Evolutionary conservation across 1,140 invertebrate genomes (phyloP), one percentile per base, ranked within the genome.

Genomic region (Streblospio benedicti): DNA sequence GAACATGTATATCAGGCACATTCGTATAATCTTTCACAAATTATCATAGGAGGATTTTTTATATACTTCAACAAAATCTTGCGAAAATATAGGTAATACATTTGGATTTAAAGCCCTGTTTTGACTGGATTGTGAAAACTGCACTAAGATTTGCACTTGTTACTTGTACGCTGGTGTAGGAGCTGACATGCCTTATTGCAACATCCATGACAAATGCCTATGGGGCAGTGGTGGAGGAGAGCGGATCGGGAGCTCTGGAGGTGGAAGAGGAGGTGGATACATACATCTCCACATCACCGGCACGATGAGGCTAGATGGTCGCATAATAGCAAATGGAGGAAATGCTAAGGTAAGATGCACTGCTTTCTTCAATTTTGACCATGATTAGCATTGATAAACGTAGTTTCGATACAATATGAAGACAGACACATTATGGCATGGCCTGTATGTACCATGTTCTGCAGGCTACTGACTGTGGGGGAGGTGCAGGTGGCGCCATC

Each of bases 141-240:
- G n/a, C n/a, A n/a, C n/a, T n/a, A n/a, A n/a, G n/a, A n/a, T n/a
- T n/a, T n/a, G n/a, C n/a, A n/a, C n/a, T n/a, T n/a, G n/a, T n/a
- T n/a, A n/a, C n/a, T n/a, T n/a, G n/a, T n/a, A n/a, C n/a, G n/a
- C n/a, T n/a, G n/a, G n/a, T n/a, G n/a, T n/a, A n/a, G n/a, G n/a
- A 14, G 52, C 25, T 5, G 60, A 58, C 28, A 57, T 63, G 28
- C 63, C 68, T 1, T 67, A 70, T 57, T 67, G 67, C 31, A 65
- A 41, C 54, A 71, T 71, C 53, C 70, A 60, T 49, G 55, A 56
- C 0, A 52, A 57, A 23, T 63, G 66, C 41, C 64, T 60, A 0
- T 70, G 63, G 68, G 70, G 70, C 5, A 70, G 68, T 57, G 70
- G 70, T n/a, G 70, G 70, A n/a, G 63, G 62, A 6, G 41, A 63